Evolutionary conservation across 2,888 invertebrate genomes (phyloP).

Genomic region (Diaprepes abbreviatus): DNA sequence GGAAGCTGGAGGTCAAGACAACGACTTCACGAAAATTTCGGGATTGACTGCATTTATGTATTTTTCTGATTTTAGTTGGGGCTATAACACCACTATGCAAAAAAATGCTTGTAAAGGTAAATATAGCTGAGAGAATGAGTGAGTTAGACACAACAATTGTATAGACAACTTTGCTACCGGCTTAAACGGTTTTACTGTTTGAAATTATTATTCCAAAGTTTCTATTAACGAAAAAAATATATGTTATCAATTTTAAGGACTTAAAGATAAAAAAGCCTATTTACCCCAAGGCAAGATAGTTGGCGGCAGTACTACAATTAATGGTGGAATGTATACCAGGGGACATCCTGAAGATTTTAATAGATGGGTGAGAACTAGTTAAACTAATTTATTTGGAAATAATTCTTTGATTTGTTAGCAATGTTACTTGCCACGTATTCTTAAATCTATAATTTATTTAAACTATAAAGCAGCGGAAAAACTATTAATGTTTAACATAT

Average conservation of each 20-base stretch:
- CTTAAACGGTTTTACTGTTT: too few species aligned
- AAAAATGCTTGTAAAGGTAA: slow-evolving; percentile 26
- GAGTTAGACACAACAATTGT: too few species aligned
- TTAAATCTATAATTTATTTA: too few species aligned
- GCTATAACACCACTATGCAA: slow-evolving; percentile 25
- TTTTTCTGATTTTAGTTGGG: slow-evolving; percentile 28
- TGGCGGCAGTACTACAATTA: slow-evolving; percentile 15
- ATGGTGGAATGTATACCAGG: slow-evolving; percentile 13
- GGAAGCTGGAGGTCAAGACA: slow-evolving; percentile 51
- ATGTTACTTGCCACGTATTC: too few species aligned
- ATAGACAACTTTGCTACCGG: too few species aligned
- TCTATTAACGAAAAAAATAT: neutral
- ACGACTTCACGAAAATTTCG: slow-evolving; percentile 51
- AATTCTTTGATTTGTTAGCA: too few species aligned
- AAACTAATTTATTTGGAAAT: too few species aligned
- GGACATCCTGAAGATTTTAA: slow-evolving; percentile 3
- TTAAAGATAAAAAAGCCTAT: neutral
- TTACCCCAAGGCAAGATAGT: slow-evolving; percentile 9
- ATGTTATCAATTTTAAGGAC: neutral
- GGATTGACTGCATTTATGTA: slow-evolving; percentile 13
- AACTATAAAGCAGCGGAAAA: too few species aligned
- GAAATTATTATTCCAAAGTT: too few species aligned
- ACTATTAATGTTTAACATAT: too few species aligned
- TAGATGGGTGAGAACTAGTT: slow-evolving; percentile 17
- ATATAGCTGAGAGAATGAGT: neutral